Conservation (phyloP, 2,113 vertebrate genomes). For the Zosterops borbonicus region DNA sequence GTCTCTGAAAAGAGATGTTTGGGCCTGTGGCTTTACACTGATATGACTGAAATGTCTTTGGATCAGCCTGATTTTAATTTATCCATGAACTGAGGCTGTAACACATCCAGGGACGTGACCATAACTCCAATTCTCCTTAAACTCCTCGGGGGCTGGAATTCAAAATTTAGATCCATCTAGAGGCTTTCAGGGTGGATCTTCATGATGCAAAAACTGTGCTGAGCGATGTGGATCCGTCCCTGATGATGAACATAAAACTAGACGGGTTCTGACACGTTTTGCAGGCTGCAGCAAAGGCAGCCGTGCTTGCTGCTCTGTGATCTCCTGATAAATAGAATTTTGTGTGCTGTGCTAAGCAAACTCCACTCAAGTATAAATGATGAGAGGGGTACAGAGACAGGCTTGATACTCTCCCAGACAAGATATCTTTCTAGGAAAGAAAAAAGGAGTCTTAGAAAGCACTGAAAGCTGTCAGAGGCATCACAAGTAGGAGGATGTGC, state of each 20-base stretch:
- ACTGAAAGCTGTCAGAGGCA: not conserved
- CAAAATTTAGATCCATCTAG: not conserved
- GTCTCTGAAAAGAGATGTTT: not conserved
- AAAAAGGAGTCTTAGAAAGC: not conserved
- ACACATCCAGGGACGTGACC: not conserved
- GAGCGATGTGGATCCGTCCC: not conserved
- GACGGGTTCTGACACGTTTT: not conserved
- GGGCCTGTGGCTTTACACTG: not conserved
- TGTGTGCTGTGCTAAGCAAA: not conserved
- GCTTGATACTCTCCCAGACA: not conserved
- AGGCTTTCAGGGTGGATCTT: not conserved
- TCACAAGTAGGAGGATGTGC: not conserved
- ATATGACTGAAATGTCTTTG: not conserved
- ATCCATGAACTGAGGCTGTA: not conserved
- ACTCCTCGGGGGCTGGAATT: not conserved
- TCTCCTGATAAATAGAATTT: not conserved
- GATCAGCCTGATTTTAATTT: not conserved
- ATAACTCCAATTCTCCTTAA: not conserved
- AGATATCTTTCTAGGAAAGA: not conserved
- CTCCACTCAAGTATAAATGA: not conserved
- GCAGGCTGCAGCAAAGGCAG: not conserved
- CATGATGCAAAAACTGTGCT: not conserved
- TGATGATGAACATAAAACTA: not conserved
- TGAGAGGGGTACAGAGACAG: not conserved
- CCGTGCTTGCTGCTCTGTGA: not conserved